Conservation (phyloP, 1,140 invertebrate species). For the Megalonaias nervosa region DNA sequence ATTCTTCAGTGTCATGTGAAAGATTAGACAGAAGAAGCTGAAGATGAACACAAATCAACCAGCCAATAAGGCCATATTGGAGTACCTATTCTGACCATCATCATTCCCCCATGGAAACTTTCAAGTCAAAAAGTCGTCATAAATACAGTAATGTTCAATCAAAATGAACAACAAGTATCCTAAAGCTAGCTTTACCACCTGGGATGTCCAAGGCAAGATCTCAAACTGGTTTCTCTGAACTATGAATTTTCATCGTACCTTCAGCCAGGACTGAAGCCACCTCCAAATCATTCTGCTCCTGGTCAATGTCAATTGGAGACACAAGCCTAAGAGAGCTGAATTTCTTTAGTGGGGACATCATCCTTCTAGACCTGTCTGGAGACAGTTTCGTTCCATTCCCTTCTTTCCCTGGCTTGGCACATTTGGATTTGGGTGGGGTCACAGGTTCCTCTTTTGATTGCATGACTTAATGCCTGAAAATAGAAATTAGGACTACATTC, state of each 20-base stretch:
- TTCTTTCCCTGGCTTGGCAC: too few relatives aligned
- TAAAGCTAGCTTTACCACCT: neutral
- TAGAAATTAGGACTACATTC: too few relatives aligned
- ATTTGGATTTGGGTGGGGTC: too few relatives aligned
- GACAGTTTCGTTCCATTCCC: slow-evolving; percentile 7
- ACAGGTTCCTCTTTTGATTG: too few relatives aligned
- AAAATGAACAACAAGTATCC: slow-evolving; percentile 9
- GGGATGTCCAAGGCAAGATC: neutral
- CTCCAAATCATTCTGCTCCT: slow-evolving; percentile 58
- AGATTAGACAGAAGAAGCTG: too few relatives aligned
- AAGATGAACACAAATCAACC: too few relatives aligned
- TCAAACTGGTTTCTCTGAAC: neutral
- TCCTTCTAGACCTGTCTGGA: slow-evolving; percentile 16
- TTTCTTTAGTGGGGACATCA: slow-evolving; percentile 42
- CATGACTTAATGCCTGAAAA: too few relatives aligned
- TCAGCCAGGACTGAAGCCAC: slow-evolving; percentile 54
- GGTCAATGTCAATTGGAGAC: slow-evolving; percentile 57
- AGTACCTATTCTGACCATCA: too few relatives aligned
- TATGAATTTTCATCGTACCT: slow-evolving; percentile 20
- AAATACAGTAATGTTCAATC: neutral
- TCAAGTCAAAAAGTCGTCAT: neutral
- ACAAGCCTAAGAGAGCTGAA: slow-evolving; percentile 41
- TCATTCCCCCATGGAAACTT: too few relatives aligned
- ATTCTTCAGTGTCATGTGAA: too few relatives aligned
- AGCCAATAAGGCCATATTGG: too few relatives aligned